Conservation (phyloP, 2,888 invertebrate genomes). For the Cosmopolites sordidus region DNA sequence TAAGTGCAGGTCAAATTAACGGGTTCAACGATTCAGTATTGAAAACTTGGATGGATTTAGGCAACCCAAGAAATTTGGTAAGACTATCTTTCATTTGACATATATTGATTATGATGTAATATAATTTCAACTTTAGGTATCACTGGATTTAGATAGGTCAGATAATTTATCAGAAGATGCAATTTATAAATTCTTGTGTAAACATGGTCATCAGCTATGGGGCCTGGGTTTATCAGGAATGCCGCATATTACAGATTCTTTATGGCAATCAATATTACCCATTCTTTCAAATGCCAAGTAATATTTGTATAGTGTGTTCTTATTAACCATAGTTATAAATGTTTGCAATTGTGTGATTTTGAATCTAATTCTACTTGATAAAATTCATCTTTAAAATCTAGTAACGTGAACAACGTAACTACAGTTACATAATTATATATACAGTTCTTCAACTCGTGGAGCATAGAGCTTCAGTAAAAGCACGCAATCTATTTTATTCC, state of each 20-base stretch:
- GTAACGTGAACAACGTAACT: too few relatives aligned
- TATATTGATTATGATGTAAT: too few relatives aligned
- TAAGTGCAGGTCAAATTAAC: conserved; percentile 95
- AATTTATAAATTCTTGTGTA: conserved; percentile 84
- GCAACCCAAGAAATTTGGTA: conserved; percentile 60
- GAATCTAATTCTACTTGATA: too few relatives aligned
- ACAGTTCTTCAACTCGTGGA: too few relatives aligned
- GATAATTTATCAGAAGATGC: conserved; percentile 93
- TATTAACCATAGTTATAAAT: too few relatives aligned
- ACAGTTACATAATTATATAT: too few relatives aligned
- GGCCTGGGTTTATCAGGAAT: conserved; percentile 90
- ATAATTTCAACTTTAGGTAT: conserved; percentile 52
- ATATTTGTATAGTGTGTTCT: too few relatives aligned
- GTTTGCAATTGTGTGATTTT: too few relatives aligned
- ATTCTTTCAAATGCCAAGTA: conserved; percentile 89
- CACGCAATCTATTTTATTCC: too few relatives aligned
- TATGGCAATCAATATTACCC: conserved; percentile 95
- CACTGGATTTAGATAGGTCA: conserved; percentile 89
- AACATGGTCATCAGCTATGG: conserved; percentile 83
- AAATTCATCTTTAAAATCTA: too few relatives aligned
- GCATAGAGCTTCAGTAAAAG: too few relatives aligned
- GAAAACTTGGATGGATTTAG: conserved; percentile 86
- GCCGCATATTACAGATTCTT: conserved; percentile 96
- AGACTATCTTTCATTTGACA: conserved; percentile 7
- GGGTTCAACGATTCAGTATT: conserved; percentile 95